phyloP scores from a whole-genome alignment of 2,888 invertebrate species.

The Mythimna pallens region DNA sequence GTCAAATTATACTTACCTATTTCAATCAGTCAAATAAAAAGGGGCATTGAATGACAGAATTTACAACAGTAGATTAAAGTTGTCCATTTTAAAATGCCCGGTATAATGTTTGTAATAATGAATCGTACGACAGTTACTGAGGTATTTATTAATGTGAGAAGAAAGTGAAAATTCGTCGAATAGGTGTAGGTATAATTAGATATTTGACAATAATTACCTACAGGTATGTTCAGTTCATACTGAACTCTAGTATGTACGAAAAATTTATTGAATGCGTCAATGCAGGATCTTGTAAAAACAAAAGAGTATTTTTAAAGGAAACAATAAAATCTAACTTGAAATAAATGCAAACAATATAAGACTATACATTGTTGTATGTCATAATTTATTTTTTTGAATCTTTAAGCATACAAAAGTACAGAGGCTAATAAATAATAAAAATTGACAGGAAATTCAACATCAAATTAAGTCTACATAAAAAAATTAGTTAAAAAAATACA shows the following conservation, averaged over 20 bases:
- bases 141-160: not conserved
- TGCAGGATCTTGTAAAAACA: not conserved
- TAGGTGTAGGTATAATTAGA: not conserved
- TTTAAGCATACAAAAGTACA: no score
- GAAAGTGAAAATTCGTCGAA: not conserved
- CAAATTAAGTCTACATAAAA: no score
- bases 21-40: not conserved
- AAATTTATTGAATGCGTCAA: not conserved
- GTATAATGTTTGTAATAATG: no score
- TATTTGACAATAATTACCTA: slow-evolving; percentile 25
- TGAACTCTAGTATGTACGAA: not conserved
- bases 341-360: not conserved
- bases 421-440: no score
- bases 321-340: not conserved
- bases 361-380: not conserved
- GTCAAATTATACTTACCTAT: not conserved
- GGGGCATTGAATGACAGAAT: not conserved
- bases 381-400: no score
- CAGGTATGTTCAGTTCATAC: not conserved
- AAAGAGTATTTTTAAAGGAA: not conserved
- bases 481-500: no score
- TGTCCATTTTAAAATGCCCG: not conserved
- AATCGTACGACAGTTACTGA: no score
- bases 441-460: no score
- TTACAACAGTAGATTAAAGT: not conserved